Evolutionary conservation across 2,113 vertebrate species (phyloP), one percentile per base, ranked within the genome.

Genomic region (Varanus salvator): DNA sequence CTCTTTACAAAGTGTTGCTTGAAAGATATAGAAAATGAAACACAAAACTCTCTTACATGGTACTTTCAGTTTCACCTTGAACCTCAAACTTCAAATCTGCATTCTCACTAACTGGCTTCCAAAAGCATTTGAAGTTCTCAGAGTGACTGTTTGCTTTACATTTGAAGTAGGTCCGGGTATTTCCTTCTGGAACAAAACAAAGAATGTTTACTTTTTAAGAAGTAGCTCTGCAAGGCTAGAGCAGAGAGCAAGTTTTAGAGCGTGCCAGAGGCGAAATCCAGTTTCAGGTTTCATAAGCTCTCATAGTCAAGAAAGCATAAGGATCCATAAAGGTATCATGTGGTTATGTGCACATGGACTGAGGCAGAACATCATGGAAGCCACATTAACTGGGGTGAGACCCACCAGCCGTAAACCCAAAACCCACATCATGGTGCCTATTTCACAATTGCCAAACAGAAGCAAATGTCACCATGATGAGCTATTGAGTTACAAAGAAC

Each of bases 61-160:
- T 54, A 68, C 29, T 64, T 66, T 15, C 75, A 71, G 17, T 8
- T 81, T 29, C 48, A 83, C 21, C 9, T 83, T 4, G 15, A 23
- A 85, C 8, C 27, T 11, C 8, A 80, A 90, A 85, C 8, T 71
- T 69, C 64, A 85, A 6, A 11, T 29, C 3, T 84, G 34, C 21
- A 75, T 78, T 34, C 25, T 29, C 21, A 9, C 31, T 21, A 11
- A 11, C 14, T 38, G 27, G n/a, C 54, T 6, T 57, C 88, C 88
- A 90, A 57, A 69, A 80, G 11, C 88, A 90, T 12, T 15, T 80
- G 64, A 90, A 90, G 9, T 57, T 71, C 25, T 83, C 88, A 25
- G 88, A 85, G 68, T 71, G 80, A 71, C 77, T 90, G 19, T 90
- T 90, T 71, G 88, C 88, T 44, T 25, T 78, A 44, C 88, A 90